Conservation (phyloP, 2,113 vertebrate genomes). For the Cynocephalus volans region DNA sequence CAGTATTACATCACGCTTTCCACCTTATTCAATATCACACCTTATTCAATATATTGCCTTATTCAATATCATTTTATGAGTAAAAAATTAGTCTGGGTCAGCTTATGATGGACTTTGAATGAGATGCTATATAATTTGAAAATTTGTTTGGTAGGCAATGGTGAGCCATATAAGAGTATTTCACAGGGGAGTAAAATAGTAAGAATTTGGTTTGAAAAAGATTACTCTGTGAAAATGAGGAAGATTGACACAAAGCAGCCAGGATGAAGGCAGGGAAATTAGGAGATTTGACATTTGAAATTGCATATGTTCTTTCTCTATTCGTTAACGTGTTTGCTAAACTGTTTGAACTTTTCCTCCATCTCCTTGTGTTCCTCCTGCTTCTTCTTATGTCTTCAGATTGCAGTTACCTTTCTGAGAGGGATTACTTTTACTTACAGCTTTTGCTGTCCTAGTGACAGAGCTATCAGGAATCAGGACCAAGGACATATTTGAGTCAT, state of each 20-base stretch:
- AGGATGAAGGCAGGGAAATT: not conserved
- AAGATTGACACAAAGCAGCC: not conserved
- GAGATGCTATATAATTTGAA: not conserved
- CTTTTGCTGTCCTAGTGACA: not conserved
- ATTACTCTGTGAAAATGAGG: not conserved
- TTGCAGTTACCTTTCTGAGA: not conserved
- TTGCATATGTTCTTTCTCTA: not conserved
- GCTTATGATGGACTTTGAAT: not conserved
- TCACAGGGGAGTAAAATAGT: not conserved
- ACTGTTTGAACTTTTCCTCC: not conserved
- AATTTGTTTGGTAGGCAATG: not conserved
- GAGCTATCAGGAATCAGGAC: not conserved
- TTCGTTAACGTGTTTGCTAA: not conserved
- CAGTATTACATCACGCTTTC: not conserved
- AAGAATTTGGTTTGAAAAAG: not conserved
- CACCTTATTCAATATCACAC: not conserved
- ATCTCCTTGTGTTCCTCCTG: not conserved
- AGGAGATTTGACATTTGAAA: not conserved
- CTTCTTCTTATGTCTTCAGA: constrained; percentile 15
- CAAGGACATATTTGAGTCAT: not conserved
- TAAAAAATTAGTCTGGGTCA: not conserved
- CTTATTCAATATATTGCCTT: no score
- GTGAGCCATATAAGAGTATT: not conserved
- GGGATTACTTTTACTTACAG: not conserved
- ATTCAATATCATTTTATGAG: constrained; percentile 29